These are phyloP conservation scores for Phyllotreta cruciferae DNA, from an alignment of 2,888 invertebrate species.

Conservation along the genomic window DNA sequence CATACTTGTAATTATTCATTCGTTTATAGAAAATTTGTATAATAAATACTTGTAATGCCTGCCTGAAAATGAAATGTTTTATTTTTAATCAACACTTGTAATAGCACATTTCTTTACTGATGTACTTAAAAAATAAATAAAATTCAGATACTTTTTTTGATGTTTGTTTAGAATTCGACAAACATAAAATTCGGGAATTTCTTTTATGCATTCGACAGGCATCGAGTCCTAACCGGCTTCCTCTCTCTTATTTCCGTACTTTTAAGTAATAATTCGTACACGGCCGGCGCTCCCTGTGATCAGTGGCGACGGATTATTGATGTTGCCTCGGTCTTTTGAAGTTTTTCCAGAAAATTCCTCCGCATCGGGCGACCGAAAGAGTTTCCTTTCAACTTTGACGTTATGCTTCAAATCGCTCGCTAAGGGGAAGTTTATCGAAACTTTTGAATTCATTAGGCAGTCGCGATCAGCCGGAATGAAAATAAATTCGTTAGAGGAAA, in stretches of 20 bases:
- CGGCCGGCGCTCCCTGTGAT: constrained; percentile 11
- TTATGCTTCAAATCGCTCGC: constrained; percentile 18
- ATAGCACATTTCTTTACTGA: too few relatives aligned
- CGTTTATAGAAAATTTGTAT: too few relatives aligned
- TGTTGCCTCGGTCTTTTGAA: constrained; percentile 29
- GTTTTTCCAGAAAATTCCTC: constrained; percentile 25
- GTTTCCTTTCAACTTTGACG: constrained; percentile 21
- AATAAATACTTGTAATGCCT: too few relatives aligned
- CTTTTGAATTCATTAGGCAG: constrained; percentile 22
- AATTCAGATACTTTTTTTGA: too few relatives aligned
- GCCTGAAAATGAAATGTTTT: too few relatives aligned
- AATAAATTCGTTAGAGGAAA: constrained; percentile 2
- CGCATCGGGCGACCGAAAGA: constrained; percentile 12
- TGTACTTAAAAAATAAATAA: too few relatives aligned
- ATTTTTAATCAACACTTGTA: too few relatives aligned
- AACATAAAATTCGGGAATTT: too few relatives aligned
- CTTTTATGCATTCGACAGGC: too few relatives aligned
- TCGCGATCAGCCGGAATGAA: constrained; percentile 14
- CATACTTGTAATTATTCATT: too few relatives aligned
- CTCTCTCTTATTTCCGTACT: constrained; percentile 7
- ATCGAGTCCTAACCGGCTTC: background rate
- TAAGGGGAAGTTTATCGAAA: constrained; percentile 20
- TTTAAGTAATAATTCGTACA: constrained; percentile 5
- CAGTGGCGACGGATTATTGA: constrained; percentile 20
- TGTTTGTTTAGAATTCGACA: too few relatives aligned